Percentiles rank a stretch among this genome's conserved stretches.
Conservation (phyloP, 2,113 vertebrate genomes). For the Psammodynastes pulverulentus region DNA sequence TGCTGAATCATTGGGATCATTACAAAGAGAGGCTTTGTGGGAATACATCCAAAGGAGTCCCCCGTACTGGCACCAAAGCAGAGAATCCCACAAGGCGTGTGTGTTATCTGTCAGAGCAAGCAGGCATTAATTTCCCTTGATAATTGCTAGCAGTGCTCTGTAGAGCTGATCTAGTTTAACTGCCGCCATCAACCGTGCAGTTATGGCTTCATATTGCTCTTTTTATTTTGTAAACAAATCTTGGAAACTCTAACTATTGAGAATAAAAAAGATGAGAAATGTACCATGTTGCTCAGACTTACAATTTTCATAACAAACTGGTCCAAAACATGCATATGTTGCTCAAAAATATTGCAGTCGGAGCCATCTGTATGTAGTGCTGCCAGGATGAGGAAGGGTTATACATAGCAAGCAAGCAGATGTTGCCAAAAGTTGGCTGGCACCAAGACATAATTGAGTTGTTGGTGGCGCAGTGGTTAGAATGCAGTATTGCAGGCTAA, state of each 20-base stretch:
- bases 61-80: not conserved
- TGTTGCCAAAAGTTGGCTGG: conserved; percentile 30
- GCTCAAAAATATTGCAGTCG: not conserved
- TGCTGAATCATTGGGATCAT: not conserved
- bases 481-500: not conserved
- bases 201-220: not conserved
- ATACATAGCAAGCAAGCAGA: conserved; percentile 9
- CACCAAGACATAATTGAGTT: not conserved
- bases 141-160: not conserved
- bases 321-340: not conserved
- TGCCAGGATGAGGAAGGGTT: conserved; percentile 10
- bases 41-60: not conserved
- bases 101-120: not conserved
- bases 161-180: conserved; percentile 14
- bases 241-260: conserved; percentile 5
- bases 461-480: not conserved
- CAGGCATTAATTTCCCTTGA: not conserved
- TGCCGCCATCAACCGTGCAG: not conserved
- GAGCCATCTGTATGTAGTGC: conserved; percentile 23
- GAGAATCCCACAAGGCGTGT: not conserved
- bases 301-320: conserved; percentile 16
- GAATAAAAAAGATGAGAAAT: conserved; percentile 6
- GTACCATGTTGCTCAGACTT: conserved; percentile 16
- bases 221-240: conserved; percentile 24
- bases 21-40: not conserved